A percentile compares a stretch with the other conserved stretches of the same genome.
Conservation (phyloP, 2,888 invertebrate species). For the Papilio elwesi region DNA sequence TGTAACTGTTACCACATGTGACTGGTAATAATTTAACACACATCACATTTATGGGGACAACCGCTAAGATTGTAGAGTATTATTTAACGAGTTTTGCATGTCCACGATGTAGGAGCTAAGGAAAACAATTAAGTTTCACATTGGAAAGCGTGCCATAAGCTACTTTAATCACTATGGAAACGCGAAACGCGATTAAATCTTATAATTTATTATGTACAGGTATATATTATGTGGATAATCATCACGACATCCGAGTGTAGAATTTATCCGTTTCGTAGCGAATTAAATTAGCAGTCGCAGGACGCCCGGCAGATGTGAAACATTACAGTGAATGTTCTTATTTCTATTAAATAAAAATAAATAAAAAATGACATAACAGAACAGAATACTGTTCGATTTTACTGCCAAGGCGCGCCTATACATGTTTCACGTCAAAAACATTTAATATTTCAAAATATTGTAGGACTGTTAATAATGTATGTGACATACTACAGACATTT, state of each 20-base stretch:
- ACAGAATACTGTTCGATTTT: no score
- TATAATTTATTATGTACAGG: slow-evolving; percentile 39
- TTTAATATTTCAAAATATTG: no score
- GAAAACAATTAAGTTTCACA: slow-evolving; percentile 66
- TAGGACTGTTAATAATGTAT: no score
- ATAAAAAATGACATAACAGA: no score
- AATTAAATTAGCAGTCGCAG: no score
- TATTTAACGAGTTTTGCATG: slow-evolving; percentile 77
- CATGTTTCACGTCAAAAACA: no score
- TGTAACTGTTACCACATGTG: slow-evolving; percentile 1
- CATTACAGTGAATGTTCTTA: no score
- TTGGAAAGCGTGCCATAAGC: slow-evolving; percentile 66
- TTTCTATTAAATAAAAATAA: no score
- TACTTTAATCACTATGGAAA: slow-evolving; percentile 47
- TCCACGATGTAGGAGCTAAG: slow-evolving; percentile 59
- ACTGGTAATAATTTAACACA: slow-evolving; percentile 41
- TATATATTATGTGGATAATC: slow-evolving; percentile 1
- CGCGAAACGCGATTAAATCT: slow-evolving; percentile 38
- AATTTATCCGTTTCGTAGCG: background rate
- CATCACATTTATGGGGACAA: slow-evolving; percentile 48
- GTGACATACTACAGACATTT: no score
- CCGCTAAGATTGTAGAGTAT: slow-evolving; percentile 46
- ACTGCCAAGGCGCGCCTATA: no score
- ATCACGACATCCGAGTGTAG: background rate
- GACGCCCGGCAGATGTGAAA: no score